Evolutionary conservation across 2,113 vertebrate genomes (phyloP).

Genomic region (Protobothrops flavoviridis): DNA sequence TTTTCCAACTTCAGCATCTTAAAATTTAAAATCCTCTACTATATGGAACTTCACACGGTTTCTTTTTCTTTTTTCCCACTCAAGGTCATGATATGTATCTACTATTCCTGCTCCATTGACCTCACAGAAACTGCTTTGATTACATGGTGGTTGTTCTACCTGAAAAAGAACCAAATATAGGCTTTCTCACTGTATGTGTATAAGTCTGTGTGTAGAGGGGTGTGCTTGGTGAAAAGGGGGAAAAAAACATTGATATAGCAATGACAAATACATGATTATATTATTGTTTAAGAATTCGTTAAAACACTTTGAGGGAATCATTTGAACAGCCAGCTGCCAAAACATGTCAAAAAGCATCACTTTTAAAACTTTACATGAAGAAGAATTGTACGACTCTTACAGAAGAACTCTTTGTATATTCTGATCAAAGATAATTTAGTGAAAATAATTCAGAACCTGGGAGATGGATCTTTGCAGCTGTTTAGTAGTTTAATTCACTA

Average conservation of each 20-base stretch:
- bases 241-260: slow-evolving; percentile 3
- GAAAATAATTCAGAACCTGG: slow-evolving; percentile 62
- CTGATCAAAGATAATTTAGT: slow-evolving; percentile 59
- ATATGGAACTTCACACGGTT: neutral
- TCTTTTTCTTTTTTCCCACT: neutral
- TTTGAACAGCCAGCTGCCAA: slow-evolving; percentile 60
- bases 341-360: slow-evolving; percentile 58
- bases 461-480: slow-evolving; percentile 57
- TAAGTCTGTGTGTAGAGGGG: neutral
- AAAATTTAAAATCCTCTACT: neutral
- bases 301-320: slow-evolving; percentile 47
- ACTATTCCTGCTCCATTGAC: neutral
- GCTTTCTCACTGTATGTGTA: neutral
- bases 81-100: neutral
- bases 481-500: slow-evolving; percentile 61
- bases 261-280: slow-evolving; percentile 33
- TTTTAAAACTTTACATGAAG: slow-evolving; percentile 54
- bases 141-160: neutral
- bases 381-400: slow-evolving; percentile 53
- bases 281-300: slow-evolving; percentile 46
- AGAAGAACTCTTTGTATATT: slow-evolving; percentile 58
- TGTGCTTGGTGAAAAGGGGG: neutral
- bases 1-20: neutral
- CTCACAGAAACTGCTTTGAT: neutral
- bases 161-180: slow-evolving; percentile 17